These are phyloP conservation scores for Colletes gigas DNA, from an alignment of 1,140 invertebrate genomes.

Conservation along the genomic window DNA sequence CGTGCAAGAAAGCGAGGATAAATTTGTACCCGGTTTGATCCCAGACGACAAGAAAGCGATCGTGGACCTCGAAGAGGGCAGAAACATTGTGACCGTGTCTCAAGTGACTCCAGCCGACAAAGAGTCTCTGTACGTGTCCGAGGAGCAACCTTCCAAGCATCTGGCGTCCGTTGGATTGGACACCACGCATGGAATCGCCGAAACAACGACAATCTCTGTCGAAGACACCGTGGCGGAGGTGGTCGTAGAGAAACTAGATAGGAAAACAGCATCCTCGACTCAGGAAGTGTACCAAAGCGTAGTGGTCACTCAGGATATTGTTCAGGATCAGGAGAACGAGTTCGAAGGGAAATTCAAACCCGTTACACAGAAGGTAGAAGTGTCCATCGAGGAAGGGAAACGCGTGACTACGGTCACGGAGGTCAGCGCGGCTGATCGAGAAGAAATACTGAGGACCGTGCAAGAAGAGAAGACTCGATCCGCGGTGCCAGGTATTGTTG, in stretches of 20 bases:
- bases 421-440: constrained; percentile 73
- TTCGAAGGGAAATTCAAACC: constrained; percentile 74
- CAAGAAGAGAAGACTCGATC: constrained; percentile 58
- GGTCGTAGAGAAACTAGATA: constrained; percentile 57
- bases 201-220: constrained; percentile 52
- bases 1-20: constrained; percentile 77
- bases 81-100: constrained; percentile 59
- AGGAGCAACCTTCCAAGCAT: constrained; percentile 56
- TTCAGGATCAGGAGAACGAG: constrained; percentile 76
- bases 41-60: constrained; percentile 70
- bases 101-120: constrained; percentile 74
- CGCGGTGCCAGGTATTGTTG: constrained; percentile 58
- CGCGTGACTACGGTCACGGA: constrained; percentile 74
- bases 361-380: constrained; percentile 63
- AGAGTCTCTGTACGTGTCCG: constrained; percentile 65
- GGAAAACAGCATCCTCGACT: constrained; percentile 57
- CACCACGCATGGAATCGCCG: constrained; percentile 60
- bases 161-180: constrained; percentile 63
- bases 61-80: constrained; percentile 72
- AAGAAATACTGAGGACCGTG: constrained; percentile 64
- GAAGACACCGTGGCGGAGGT: constrained; percentile 59
- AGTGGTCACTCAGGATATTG: constrained; percentile 74
- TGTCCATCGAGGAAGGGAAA: constrained; percentile 74
- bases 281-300: constrained; percentile 70
- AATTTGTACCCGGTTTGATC: constrained; percentile 68